Conservation (phyloP, 2,888 invertebrate species). For the Linnaemya tessellans region DNA sequence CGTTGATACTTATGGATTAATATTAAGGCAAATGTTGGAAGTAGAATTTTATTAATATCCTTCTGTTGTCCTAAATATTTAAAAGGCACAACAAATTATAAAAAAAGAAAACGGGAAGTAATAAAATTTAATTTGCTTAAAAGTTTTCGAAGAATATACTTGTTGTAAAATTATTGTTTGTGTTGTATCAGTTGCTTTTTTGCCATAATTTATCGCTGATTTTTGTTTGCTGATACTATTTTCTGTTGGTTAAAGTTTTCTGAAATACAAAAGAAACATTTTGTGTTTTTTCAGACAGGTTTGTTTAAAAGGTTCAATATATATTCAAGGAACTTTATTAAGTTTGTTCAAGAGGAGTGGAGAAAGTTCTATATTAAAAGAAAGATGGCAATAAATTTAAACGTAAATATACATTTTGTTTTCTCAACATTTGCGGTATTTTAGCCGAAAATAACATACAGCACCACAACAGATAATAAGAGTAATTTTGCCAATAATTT, state of each 20-base stretch:
- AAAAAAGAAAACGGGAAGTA: slow-evolving; percentile 39
- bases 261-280: neutral
- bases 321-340: slow-evolving; percentile 42
- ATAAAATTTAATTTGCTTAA: slow-evolving; percentile 64
- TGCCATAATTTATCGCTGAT: slow-evolving; percentile 54
- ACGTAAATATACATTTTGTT: slow-evolving; percentile 19
- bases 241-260: slow-evolving; percentile 29
- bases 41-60: neutral
- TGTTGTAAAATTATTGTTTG: slow-evolving; percentile 20
- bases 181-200: slow-evolving; percentile 9
- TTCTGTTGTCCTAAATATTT: neutral
- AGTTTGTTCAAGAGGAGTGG: neutral
- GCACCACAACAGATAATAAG: neutral
- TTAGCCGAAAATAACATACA: neutral
- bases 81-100: neutral
- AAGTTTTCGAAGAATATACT: slow-evolving; percentile 38
- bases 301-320: slow-evolving; percentile 20
- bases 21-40: neutral
- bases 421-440: neutral
- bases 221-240: slow-evolving; percentile 56
- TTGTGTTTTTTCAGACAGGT: neutral
- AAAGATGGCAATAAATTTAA: slow-evolving; percentile 58
- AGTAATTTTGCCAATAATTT: slow-evolving; percentile 53
- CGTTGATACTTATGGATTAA: neutral
- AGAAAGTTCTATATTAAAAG: neutral